Evolutionary conservation across 37 sponge, comb jelly and placozoan species (phyloP).

Genomic region (Cliona cf. orientalis): DNA sequence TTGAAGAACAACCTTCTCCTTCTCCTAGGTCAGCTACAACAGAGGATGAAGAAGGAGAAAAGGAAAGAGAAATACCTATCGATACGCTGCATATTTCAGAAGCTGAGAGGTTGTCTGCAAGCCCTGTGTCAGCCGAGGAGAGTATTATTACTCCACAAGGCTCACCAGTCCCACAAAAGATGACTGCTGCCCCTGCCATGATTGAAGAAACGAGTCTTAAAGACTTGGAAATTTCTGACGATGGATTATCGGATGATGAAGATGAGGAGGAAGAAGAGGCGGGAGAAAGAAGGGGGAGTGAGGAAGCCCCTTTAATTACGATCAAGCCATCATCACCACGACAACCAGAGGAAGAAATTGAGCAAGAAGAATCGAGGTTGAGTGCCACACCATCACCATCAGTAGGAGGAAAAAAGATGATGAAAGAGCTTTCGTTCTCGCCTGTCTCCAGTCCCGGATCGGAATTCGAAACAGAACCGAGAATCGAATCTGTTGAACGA

Average conservation of each 20-base stretch:
- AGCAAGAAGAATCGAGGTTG: background rate
- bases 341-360: too few relatives aligned
- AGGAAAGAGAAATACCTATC: too few relatives aligned
- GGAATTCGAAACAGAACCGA: background rate
- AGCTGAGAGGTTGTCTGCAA: too few relatives aligned
- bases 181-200: background rate
- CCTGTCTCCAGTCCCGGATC: background rate
- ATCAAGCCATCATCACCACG: too few relatives aligned
- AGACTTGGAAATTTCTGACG: background rate
- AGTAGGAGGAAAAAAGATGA: background rate
- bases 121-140: background rate
- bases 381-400: background rate
- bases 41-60: too few relatives aligned
- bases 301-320: too few relatives aligned
- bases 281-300: too few relatives aligned
- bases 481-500: background rate
- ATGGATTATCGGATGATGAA: background rate
- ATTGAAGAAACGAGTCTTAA: background rate
- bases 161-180: background rate
- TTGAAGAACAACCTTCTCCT: too few relatives aligned
- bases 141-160: background rate
- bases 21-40: too few relatives aligned
- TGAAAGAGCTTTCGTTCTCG: background rate
- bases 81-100: too few relatives aligned
- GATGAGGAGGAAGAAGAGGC: background rate